Base-by-base conservation (phyloP, 1,140 invertebrate genomes). In the Tetranychus cinnabarinus region DNA sequence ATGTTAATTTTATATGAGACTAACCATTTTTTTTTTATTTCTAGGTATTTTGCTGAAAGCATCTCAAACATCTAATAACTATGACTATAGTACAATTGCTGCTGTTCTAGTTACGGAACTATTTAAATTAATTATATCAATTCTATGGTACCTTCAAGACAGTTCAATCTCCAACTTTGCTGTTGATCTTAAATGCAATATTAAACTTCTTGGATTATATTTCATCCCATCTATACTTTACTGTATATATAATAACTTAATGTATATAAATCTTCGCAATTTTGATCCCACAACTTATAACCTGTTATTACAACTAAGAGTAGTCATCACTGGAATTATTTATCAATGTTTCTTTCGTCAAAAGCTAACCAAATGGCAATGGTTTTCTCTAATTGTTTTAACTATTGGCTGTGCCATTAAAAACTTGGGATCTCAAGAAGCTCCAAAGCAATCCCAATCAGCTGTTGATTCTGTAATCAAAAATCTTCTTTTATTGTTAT, bases 261-360 rank as follows among this genome's bases (percentile, higher is more conserved):
- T 88, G 12, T 97, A 92, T 75, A 77, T 86, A 33, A 95, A 93
- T 76, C 74, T 96, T 63, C 81, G 84, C 31, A 79, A 78, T 34
- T 95, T 91, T 75, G 90, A 95, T 72, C 89, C 90, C 6, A 93
- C 90, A 8, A 91, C 89, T 8, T 95, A 97, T 69, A 92, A 86
- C 72, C 74, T 95, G 35, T 74, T 95, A n/a, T 75, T 97, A 7
- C 90, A 97, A 74, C 80, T 95, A 59, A 75, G 91, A 67, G 88
- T 95, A 36, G 86, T 95, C 35, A 76, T 95, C 2, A 95, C 89
- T 45, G 90, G 88, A 58, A 75, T 95, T 63, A 75, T 93, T 37
- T 96, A 91, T 76, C 88, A 93, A 80, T 70, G 87, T 31, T 74
- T 96, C 47, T 96, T 97, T 71, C 82, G 84, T 64, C 90, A 86